phyloP scores from a whole-genome alignment of 1,140 invertebrate genomes.

The Halesus radiatus region DNA sequence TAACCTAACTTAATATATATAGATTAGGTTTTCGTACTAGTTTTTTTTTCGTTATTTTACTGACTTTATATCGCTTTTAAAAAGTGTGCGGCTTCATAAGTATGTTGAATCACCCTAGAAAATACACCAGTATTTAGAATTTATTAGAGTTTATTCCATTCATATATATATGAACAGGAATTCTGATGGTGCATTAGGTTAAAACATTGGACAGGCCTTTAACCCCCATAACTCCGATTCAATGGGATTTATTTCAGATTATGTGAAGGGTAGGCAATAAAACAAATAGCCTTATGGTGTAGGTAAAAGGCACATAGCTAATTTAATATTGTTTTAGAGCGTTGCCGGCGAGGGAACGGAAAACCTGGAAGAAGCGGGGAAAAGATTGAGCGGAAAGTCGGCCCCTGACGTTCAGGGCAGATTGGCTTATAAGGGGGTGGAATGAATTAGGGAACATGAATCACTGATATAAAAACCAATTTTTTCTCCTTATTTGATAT shows the following conservation, averaged over 20 bases:
- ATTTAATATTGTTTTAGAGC: conserved; percentile 54
- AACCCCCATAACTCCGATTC: conserved; percentile 34
- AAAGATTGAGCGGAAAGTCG: conserved; percentile 54
- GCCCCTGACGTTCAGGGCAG: conserved; percentile 52
- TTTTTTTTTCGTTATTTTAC: too few relatives aligned
- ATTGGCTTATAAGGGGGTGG: conserved; percentile 52
- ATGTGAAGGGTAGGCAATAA: conserved; percentile 46
- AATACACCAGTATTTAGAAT: too few relatives aligned
- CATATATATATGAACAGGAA: not conserved
- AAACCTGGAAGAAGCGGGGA: not conserved
- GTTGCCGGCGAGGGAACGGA: conserved; percentile 7
- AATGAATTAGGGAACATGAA: conserved; percentile 50
- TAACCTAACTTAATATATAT: too few relatives aligned
- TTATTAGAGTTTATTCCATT: too few relatives aligned
- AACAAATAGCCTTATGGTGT: conserved; percentile 46
- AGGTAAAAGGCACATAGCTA: conserved; percentile 50
- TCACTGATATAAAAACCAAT: conserved; percentile 39
- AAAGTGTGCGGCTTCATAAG: too few relatives aligned
- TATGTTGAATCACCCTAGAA: too few relatives aligned
- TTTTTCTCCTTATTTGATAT: conserved; percentile 33
- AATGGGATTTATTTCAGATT: conserved; percentile 41
- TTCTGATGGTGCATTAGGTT: conserved; percentile 15
- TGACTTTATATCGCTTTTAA: too few relatives aligned
- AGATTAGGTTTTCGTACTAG: too few relatives aligned
- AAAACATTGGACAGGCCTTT: conserved; percentile 30